Evolutionary conservation across 2,888 invertebrate species (phyloP), one percentile per base, ranked within the genome.

Genomic region (Hyposoter didymator): DNA sequence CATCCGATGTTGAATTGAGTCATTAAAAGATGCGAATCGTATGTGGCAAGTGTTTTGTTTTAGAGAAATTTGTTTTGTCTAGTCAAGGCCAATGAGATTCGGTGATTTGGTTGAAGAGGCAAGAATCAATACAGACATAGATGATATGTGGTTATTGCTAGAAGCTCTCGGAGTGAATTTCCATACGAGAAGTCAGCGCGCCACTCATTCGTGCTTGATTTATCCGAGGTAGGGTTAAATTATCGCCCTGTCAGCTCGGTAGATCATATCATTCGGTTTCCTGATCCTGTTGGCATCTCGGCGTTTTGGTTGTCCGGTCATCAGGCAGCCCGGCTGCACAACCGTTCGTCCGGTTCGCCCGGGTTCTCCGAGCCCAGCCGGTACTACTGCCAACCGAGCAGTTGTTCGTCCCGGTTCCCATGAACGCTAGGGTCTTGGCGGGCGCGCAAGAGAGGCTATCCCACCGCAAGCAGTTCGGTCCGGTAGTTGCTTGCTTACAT

Each of bases 401-500:
- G 78, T 86, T 84, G 80, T 76, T 82, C 76, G 55, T 66, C 75
- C 67, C 67, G 80, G 76, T 78, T 47, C 67, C 64, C 76, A 67
- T 74, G 70, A 69, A 64, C 86, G 86, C 86, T 88, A 88, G 88
- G 91, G 86, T 89, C 90, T 90, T 91, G 76, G 85, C 69, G 73
- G 28, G 49, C 75, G 59, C 55, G 81, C 74, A 80, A 80, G 76
- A 84, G 81, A 74, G 70, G 52, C 81, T 69, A 84, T 87, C 84
- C 82, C 90, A 88, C 90, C 90, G 90, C 91, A 91, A 92, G 92
- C 91, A 92, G 91, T 92, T 92, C 90, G 92, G 92, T 92, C 91
- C 93, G 92, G 92, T 92, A 93, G 93, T 93, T 93, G 93, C 93
- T 93, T 93, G 93, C 93, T 93, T 93, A 91, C 90, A 94, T 94